Percentiles rank a stretch among this genome's conserved stretches.
Conservation (phyloP, 2,113 vertebrate species). For the Pontoporia blainvillei region DNA sequence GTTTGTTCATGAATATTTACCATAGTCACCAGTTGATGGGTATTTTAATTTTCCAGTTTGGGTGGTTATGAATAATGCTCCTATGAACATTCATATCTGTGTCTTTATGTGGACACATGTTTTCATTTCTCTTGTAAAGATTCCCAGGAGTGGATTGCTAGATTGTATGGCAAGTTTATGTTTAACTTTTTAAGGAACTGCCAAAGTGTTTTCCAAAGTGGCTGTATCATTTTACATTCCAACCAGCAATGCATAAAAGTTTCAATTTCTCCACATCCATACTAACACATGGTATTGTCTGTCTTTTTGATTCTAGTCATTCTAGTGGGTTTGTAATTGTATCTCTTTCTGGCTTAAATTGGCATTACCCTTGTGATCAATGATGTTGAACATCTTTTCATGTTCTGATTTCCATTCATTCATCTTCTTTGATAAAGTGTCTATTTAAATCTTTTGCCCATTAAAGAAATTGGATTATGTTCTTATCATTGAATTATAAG, state of each 20-base stretch:
- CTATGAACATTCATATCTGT: background rate
- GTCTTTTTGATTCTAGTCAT: background rate
- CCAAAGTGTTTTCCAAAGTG: background rate
- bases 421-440: background rate
- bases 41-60: background rate
- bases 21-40: background rate
- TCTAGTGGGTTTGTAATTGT: background rate
- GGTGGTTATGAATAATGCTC: background rate
- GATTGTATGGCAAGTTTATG: background rate
- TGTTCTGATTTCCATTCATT: background rate
- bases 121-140: slow-evolving; percentile 18
- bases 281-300: background rate
- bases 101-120: background rate
- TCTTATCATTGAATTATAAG: background rate
- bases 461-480: background rate
- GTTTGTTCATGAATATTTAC: background rate
- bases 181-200: slow-evolving; percentile 18
- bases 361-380: background rate
- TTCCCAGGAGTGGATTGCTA: background rate
- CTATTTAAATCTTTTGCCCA: background rate
- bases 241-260: background rate
- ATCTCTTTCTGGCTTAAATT: background rate
- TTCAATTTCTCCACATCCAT: background rate
- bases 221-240: background rate
- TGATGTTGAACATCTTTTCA: background rate